Percentiles rank a stretch among this genome's conserved stretches.
Conservation (phyloP, 1,140 invertebrate species). For the Caenorhabditis tropicalis region DNA sequence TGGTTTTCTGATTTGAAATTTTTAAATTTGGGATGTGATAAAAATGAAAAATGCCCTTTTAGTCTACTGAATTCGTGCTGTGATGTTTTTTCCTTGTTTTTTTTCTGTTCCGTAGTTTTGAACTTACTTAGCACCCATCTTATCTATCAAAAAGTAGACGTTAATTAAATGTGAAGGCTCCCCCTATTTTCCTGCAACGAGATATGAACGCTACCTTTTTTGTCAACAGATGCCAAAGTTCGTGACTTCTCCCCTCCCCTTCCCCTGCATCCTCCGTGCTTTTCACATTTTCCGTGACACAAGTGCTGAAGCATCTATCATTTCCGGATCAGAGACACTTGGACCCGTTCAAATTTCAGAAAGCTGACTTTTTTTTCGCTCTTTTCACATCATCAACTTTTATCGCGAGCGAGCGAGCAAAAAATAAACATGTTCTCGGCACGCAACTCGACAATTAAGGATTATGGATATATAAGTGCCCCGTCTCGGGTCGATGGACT, state of each 20-base stretch:
- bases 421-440: constrained; percentile 23
- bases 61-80: too few species aligned
- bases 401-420: too few species aligned
- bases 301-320: background rate
- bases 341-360: background rate
- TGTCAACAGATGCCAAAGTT: constrained; percentile 14
- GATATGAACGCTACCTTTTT: too few species aligned
- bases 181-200: too few species aligned
- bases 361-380: background rate
- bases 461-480: constrained; percentile 31
- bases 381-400: background rate
- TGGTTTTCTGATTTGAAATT: too few species aligned
- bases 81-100: too few species aligned
- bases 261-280: background rate
- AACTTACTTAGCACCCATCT: too few species aligned
- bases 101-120: too few species aligned
- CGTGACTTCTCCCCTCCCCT: background rate
- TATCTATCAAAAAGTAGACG: too few species aligned
- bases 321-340: background rate
- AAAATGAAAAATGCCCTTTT: too few species aligned
- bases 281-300: background rate
- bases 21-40: too few species aligned
- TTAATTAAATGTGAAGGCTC: too few species aligned
- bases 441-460: constrained; percentile 30
- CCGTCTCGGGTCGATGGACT: background rate